A percentile compares a stretch with the other conserved stretches of the same genome.
Evolutionary conservation across 2,797 vertebrate genomes (phyloP).

Genomic region (Lophius americanus): DNA sequence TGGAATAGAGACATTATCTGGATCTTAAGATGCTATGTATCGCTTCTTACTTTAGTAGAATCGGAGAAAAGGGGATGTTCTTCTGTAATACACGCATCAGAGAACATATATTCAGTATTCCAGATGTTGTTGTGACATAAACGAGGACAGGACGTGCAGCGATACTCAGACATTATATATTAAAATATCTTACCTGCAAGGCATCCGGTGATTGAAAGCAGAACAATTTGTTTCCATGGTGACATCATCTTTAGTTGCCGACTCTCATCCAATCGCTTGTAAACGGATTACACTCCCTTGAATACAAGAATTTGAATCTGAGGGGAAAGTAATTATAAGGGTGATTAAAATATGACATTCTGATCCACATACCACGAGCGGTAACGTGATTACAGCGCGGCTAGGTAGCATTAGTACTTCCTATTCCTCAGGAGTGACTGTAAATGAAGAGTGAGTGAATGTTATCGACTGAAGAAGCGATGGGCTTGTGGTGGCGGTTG

Average conservation of each 20-base stretch:
- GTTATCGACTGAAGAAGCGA: conserved; percentile 29
- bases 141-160: conserved; percentile 37
- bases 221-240: conserved; percentile 93
- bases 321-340: conserved; percentile 81
- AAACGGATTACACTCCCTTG: conserved; percentile 80
- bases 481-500: not conserved
- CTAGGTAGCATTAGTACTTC: conserved; percentile 54
- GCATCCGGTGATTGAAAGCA: conserved; percentile 90
- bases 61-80: too few relatives aligned
- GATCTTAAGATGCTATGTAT: too few relatives aligned
- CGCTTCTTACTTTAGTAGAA: too few relatives aligned
- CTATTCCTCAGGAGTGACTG: conserved; percentile 44
- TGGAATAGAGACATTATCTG: too few relatives aligned
- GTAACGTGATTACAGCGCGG: conserved; percentile 58
- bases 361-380: conserved; percentile 70
- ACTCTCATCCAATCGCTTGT: conserved; percentile 83
- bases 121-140: conserved; percentile 38
- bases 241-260: conserved; percentile 91
- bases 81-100: conserved; percentile 27
- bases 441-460: conserved; percentile 42
- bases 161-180: conserved; percentile 61
- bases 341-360: conserved; percentile 83
- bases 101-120: conserved; percentile 19
- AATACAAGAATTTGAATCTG: conserved; percentile 85
- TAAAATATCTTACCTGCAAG: conserved; percentile 89